Percentiles rank a stretch among this genome's conserved stretches.
Evolutionary conservation across 2,113 vertebrate species (phyloP).

Genomic region (Tupaia chinensis): DNA sequence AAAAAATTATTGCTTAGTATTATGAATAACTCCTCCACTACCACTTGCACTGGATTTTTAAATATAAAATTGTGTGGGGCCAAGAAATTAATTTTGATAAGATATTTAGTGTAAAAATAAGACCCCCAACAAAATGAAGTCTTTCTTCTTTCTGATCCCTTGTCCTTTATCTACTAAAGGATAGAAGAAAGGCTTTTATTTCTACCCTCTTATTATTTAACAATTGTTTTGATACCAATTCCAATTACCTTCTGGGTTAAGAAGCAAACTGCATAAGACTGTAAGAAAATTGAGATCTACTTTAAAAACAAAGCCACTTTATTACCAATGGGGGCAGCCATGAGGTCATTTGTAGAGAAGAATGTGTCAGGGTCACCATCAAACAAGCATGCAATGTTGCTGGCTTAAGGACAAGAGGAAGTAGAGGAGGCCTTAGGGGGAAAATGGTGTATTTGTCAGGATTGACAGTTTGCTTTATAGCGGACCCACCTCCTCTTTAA

Average conservation of each 20-base stretch:
- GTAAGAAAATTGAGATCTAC: not conserved
- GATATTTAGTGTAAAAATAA: not conserved
- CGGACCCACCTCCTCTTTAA: slow-evolving; percentile 56
- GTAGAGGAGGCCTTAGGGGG: not conserved
- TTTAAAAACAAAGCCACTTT: not conserved
- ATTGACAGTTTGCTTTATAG: slow-evolving; percentile 58
- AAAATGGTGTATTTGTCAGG: not conserved
- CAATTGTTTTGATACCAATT: not conserved
- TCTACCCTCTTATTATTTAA: slow-evolving; percentile 13
- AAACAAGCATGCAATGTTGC: not conserved
- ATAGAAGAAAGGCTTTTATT: not conserved
- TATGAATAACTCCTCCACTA: not conserved
- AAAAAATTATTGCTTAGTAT: slow-evolving; percentile 47
- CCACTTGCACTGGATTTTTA: not conserved
- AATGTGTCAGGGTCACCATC: not conserved
- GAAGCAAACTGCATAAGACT: not conserved
- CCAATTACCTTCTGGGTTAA: not conserved
- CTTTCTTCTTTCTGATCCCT: not conserved
- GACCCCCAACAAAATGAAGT: not conserved
- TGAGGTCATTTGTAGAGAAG: not conserved
- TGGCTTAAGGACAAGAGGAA: not conserved
- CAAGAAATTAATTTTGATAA: slow-evolving; percentile 44
- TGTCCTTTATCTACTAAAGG: not conserved
- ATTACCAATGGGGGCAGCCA: not conserved
- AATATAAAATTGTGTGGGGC: not conserved